Evolutionary conservation across 2,113 vertebrate genomes (phyloP), one percentile per base, ranked within the genome.

Genomic region (Glareola pratincola): DNA sequence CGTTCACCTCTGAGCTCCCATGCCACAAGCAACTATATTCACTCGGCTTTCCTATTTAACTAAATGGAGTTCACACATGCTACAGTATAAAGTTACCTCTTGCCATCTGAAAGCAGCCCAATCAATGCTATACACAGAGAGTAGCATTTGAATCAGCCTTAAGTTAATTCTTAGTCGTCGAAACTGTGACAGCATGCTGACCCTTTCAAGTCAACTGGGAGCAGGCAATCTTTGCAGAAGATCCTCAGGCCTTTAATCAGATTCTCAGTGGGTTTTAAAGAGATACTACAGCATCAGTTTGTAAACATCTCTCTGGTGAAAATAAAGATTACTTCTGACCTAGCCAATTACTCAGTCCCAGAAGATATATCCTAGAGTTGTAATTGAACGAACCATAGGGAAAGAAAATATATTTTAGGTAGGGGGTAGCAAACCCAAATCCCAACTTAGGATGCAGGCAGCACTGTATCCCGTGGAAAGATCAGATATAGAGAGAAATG

Each of bases 251-350:
- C 95, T 95, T 96, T 98, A 97, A 97, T 97, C 94, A 96, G 94
- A 98, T 96, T 97, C 97, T 96, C 95, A 97, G 90, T 96, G 94
- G 96, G 96, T 97, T 97, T 96, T 96, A 96, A 94, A 96, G 94
- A 96, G 94, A 96, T 96, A 96, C 96, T 92, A 93, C 94, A 94
- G 80, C 93, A 96, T 59, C 96, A 96, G 93, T 96, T 97, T 97
- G 96, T 96, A 97, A 97, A 97, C 95, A 94, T 94, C 88, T 93
- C 96, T 95, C 92, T 62, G 90, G 97, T 93, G 95, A 93, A 97
- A 97, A 97, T 94, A 93, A 96, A 97, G 96, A 97, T 97, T 97
- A 97, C 95, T 97, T 95, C 88, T 97, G 93, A 96, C 92, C 95
- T 63, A 95, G 94, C 92, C 97, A 97, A 97, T 98, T 97, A 97